Percentiles rank a stretch among this genome's conserved stretches.
These are phyloP conservation scores for Folsomia manolachei DNA, from an alignment of 2,888 invertebrate species.

Conservation along the genomic window DNA sequence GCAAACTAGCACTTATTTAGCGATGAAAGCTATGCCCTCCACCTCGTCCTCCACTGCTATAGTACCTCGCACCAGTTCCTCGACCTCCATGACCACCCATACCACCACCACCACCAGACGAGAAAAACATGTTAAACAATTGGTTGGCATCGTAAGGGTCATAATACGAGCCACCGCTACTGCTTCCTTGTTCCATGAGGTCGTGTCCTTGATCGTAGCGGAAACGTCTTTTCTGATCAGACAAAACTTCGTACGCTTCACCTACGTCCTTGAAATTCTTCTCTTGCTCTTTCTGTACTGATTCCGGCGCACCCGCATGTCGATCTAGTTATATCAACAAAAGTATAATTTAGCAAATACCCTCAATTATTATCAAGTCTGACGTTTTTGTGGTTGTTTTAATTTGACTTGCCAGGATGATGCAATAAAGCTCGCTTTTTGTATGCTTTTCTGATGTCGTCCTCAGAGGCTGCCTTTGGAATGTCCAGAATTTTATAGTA, in stretches of 20 bases:
- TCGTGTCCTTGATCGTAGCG: constrained; percentile 91
- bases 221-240: constrained; percentile 82
- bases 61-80: constrained; percentile 23
- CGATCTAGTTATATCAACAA: constrained; percentile 64
- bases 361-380: background rate
- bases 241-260: constrained; percentile 89
- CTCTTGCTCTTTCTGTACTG: constrained; percentile 85
- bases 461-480: constrained; percentile 74
- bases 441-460: constrained; percentile 94
- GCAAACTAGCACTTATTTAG: too few species aligned
- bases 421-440: constrained; percentile 81
- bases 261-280: constrained; percentile 92
- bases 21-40: background rate
- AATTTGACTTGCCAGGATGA: constrained; percentile 79
- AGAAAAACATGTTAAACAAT: constrained; percentile 38
- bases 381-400: background rate
- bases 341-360: too few species aligned
- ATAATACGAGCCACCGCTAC: constrained; percentile 17
- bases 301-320: constrained; percentile 80
- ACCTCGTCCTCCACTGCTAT: constrained; percentile 17
- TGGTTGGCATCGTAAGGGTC: constrained; percentile 29
- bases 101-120: constrained; percentile 17
- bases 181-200: constrained; percentile 63
- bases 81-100: constrained; percentile 18
- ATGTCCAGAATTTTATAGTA: constrained; percentile 93